A percentile compares a stretch with the other conserved stretches of the same genome.
Evolutionary conservation across 2,797 vertebrate genomes (phyloP).

Genomic region (Pipistrellus pygmaeus): DNA sequence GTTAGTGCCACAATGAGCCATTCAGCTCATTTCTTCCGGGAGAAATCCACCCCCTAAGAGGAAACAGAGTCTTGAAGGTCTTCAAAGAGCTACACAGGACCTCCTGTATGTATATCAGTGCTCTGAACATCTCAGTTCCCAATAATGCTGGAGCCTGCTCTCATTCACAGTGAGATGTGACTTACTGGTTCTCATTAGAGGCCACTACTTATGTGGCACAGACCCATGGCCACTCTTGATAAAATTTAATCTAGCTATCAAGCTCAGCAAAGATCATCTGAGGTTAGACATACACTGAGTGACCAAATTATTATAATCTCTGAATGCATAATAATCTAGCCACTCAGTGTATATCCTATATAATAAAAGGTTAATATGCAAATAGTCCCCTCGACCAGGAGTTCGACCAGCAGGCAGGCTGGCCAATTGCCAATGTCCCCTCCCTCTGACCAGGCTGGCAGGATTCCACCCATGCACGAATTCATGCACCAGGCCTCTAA

Average conservation of each 20-base stretch:
- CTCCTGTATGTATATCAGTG: background rate
- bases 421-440: no score
- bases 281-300: background rate
- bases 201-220: conserved; percentile 37
- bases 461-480: no score
- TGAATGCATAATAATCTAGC: no score
- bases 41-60: background rate
- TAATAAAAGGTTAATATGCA: no score
- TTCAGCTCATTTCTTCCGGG: background rate
- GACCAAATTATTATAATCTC: no score
- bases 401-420: no score
- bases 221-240: background rate
- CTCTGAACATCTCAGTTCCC: conserved; percentile 56
- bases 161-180: background rate
- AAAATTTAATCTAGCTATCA: background rate
- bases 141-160: conserved; percentile 10
- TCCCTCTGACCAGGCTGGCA: no score
- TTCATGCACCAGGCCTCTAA: no score
- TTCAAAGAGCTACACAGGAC: background rate
- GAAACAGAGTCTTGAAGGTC: background rate
- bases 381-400: no score
- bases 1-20: background rate
- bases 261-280: background rate
- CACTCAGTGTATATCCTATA: no score
- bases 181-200: conserved; percentile 48